Percentiles rank a stretch among this genome's conserved stretches.
These are phyloP conservation scores for Excalfactoria chinensis DNA, from an alignment of 2,113 vertebrate species.

Conservation along the genomic window DNA sequence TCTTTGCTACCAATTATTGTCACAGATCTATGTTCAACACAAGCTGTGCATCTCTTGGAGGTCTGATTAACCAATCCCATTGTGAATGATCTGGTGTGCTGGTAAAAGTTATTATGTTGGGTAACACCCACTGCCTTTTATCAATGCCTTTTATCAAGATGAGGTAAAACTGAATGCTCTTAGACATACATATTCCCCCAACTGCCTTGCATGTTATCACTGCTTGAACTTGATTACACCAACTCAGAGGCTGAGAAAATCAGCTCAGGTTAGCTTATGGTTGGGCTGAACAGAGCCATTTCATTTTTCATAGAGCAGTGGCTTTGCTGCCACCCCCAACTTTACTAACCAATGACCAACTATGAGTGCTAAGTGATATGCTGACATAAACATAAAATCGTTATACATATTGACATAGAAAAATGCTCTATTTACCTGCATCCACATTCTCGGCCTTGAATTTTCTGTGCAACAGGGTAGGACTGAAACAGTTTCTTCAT, in stretches of 20 bases:
- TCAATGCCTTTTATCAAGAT: neutral
- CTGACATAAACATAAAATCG: neutral
- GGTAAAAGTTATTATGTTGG: neutral
- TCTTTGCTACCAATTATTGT: neutral
- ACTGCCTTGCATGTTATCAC: neutral
- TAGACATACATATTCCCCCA: neutral
- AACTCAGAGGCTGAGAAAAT: neutral
- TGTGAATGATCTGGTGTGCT: neutral
- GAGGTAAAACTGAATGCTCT: neutral
- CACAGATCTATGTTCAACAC: neutral
- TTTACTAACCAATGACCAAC: neutral
- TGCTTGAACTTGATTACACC: neutral
- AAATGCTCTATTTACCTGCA: neutral
- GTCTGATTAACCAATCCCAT: neutral
- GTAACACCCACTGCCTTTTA: neutral
- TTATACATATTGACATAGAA: neutral
- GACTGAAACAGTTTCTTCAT: neutral
- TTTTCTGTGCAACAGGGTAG: neutral
- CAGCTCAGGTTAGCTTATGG: neutral
- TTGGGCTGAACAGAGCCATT: neutral
- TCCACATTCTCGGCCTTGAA: neutral
- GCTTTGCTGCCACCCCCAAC: neutral
- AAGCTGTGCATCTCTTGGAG: neutral
- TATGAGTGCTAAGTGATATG: neutral
- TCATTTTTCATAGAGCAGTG: neutral